phyloP scores from a whole-genome alignment of 1,140 invertebrate species.

The Vanessa tameamea region DNA sequence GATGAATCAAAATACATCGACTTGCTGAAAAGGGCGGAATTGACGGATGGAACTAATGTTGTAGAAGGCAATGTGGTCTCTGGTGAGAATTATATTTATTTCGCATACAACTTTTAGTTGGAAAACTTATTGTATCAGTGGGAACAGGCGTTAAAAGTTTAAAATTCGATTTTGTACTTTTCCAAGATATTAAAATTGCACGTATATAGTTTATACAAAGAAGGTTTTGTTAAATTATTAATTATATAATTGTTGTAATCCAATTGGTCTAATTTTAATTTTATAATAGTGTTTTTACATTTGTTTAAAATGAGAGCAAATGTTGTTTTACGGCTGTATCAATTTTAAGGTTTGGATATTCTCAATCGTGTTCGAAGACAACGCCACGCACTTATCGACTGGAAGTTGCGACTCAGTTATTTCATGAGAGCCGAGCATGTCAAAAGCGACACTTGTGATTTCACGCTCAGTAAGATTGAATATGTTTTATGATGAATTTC shows the following conservation, averaged over 20 bases:
- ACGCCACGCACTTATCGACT: constrained; percentile 89
- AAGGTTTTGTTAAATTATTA: too few relatives aligned
- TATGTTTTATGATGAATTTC: background rate
- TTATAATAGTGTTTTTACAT: too few relatives aligned
- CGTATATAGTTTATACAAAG: too few relatives aligned
- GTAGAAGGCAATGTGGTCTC: constrained; percentile 35
- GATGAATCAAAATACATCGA: constrained; percentile 80
- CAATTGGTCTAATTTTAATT: too few relatives aligned
- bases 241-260: too few relatives aligned
- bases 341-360: constrained; percentile 62
- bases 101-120: constrained; percentile 23
- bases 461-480: constrained; percentile 82
- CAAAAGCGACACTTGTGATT: constrained; percentile 84
- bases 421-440: constrained; percentile 85
- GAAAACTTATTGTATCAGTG: constrained; percentile 24
- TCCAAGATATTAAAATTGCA: too few relatives aligned
- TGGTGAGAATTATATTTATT: constrained; percentile 37
- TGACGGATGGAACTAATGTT: constrained; percentile 65
- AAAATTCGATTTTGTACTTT: constrained; percentile 1
- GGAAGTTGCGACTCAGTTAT: constrained; percentile 87
- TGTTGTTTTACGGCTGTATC: constrained; percentile 35
- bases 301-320: too few relatives aligned
- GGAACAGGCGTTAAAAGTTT: background rate
- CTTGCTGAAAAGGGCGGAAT: constrained; percentile 80
- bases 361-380: constrained; percentile 83